phyloP scores from a whole-genome alignment of 2,888 invertebrate species.

The Belgica antarctica region DNA sequence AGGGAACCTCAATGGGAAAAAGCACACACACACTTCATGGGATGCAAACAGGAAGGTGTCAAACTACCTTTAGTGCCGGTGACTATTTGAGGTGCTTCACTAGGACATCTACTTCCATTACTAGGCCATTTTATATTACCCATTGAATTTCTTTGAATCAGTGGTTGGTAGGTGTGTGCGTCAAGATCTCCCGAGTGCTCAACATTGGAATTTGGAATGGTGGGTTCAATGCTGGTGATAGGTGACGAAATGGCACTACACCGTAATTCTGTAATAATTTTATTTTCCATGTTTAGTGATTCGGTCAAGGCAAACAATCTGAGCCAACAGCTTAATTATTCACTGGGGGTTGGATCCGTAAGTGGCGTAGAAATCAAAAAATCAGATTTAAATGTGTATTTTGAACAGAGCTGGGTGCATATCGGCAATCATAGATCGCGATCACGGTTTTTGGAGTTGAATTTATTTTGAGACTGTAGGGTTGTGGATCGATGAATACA shows the following conservation, averaged over 20 bases:
- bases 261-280: conserved; percentile 30
- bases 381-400: too few species aligned
- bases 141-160: conserved; percentile 39
- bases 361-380: too few species aligned
- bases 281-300: neutral
- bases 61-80: conserved; percentile 42
- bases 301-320: neutral
- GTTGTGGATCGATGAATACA: too few species aligned
- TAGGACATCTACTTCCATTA: neutral
- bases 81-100: conserved; percentile 22
- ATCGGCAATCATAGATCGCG: too few species aligned
- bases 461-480: too few species aligned
- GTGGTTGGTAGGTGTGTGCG: conserved; percentile 34
- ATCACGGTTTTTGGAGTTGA: too few species aligned
- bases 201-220: conserved; percentile 8
- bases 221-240: conserved; percentile 26
- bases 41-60: neutral
- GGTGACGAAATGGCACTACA: conserved; percentile 35
- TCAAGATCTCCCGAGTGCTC: conserved; percentile 28
- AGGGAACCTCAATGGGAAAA: neutral
- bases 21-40: neutral
- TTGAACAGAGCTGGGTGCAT: too few species aligned
- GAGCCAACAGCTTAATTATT: neutral
- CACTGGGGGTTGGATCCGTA: neutral
- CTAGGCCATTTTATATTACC: conserved; percentile 25